Evolutionary conservation across 1,140 invertebrate species (phyloP).

Genomic region (Frieseomelitta varia): DNA sequence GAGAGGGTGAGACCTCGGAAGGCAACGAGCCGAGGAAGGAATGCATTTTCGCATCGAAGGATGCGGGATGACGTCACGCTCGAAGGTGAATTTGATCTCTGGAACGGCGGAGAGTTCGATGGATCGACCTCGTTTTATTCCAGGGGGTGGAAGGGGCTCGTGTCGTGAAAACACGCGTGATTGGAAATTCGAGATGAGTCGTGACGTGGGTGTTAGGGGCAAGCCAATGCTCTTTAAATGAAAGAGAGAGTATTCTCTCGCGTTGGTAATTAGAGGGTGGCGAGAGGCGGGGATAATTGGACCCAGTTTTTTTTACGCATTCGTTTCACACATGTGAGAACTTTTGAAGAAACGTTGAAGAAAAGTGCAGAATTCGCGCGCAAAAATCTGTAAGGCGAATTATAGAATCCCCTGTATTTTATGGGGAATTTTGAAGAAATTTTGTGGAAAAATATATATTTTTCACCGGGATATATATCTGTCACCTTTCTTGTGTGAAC

Average conservation of each 20-base stretch:
- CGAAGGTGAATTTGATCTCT: conserved; percentile 9
- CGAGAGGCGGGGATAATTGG: rapidly evolving
- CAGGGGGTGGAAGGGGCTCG: neutral
- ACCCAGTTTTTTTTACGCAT: too few relatives aligned
- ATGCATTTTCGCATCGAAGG: conserved; percentile 41
- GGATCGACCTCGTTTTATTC: conserved; percentile 17
- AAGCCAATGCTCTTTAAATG: neutral
- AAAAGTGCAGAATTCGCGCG: too few relatives aligned
- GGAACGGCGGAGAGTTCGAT: conserved; percentile 13
- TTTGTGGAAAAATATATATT: too few relatives aligned
- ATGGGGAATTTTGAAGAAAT: too few relatives aligned
- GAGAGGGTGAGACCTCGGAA: conserved; percentile 8
- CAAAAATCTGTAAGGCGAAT: too few relatives aligned
- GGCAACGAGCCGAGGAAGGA: conserved; percentile 24
- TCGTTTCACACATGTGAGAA: too few relatives aligned
- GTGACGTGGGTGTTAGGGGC: neutral
- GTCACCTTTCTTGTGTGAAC: too few relatives aligned
- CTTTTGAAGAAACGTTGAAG: too few relatives aligned
- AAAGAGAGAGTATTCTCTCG: neutral
- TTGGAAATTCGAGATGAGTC: neutral
- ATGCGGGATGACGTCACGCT: conserved; percentile 25
- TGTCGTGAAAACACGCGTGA: conserved; percentile 33
- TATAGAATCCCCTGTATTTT: too few relatives aligned
- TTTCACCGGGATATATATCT: too few relatives aligned
- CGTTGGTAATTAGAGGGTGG: neutral